Conservation (phyloP, 2,888 invertebrate species). For the Drosophila kuntzei region DNA sequence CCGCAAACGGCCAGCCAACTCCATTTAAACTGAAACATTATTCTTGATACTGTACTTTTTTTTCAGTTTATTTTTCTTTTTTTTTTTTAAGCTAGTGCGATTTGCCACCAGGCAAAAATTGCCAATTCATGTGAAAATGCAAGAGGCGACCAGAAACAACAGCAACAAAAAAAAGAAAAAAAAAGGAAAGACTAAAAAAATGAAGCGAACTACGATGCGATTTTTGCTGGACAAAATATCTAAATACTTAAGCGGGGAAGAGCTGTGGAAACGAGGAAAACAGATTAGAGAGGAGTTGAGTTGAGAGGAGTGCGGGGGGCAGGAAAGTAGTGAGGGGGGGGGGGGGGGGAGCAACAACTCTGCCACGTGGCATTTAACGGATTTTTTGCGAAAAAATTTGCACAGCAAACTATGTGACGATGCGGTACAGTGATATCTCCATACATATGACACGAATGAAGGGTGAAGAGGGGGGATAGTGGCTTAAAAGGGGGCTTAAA, state of each 20-base stretch:
- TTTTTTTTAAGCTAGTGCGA: conserved; percentile 21
- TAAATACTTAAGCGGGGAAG: conserved; percentile 54
- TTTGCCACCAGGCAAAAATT: conserved; percentile 43
- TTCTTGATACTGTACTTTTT: conserved; percentile 35
- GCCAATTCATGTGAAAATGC: conserved; percentile 72
- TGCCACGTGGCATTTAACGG: conserved; percentile 50
- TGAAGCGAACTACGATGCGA: conserved; percentile 35
- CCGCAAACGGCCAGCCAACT: conserved; percentile 35
- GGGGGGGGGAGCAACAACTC: conserved; percentile 1
- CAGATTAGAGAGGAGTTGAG: conserved; percentile 5
- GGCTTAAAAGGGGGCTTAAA: too few species aligned
- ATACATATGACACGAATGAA: neutral
- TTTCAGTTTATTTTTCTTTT: neutral
- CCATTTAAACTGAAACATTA: conserved; percentile 54
- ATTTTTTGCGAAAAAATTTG: conserved; percentile 47
- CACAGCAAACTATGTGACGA: conserved; percentile 65
- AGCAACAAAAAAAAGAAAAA: neutral
- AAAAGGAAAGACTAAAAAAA: conserved; percentile 3
- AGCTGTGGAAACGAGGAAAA: neutral
- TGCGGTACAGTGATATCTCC: conserved; percentile 36
- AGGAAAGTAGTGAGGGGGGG: neutral
- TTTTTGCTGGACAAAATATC: conserved; percentile 56
- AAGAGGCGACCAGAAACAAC: conserved; percentile 26
- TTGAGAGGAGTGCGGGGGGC: neutral
- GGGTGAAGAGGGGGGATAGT: neutral